Evolutionary conservation across 1,140 invertebrate genomes (phyloP), one percentile per base, ranked within the genome.

Genomic region (Octopus sinensis): DNA sequence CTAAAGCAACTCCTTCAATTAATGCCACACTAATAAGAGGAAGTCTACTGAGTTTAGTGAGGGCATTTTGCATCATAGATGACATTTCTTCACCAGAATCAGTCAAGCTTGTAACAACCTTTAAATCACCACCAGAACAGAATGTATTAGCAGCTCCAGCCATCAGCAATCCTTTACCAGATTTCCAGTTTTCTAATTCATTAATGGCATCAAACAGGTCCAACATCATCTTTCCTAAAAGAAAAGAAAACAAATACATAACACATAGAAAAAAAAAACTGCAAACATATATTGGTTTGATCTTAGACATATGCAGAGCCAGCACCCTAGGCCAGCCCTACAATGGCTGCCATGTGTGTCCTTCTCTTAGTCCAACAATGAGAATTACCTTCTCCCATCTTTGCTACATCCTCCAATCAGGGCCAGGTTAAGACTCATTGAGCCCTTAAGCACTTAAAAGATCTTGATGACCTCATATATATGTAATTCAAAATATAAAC

Each of bases 171-270:
- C 91, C 93, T 90, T 93, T 93, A 7, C 93, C 93, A n/a, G 62
- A 10, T n/a, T 82, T 5, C 89, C 89, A 90, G 6, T 86, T 81
- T 85, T 93, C 91, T 23, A 94, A 86, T 56, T 90, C 86, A 13
- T 81, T 54, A 0, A 93, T 85, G 62, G 89, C 87, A 43, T 92
- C 88, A 13, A 89, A 84, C 5, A 94, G 89, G 23, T 93, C 91
- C 4, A 92, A 90, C 92, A 94, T 93, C 93, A 94, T 94, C 82
- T 89, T 89, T 53, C 93, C 93, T 93, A 83, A 53, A 90, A 90
- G 54, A 78, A 82, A 77, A 83, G 71, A 82, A 75, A 83, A 78
- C n/a, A 54, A 54, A 23, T 53, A 9, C 7, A 76, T 76, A 12
- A n/a, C 5, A 13, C n/a, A 53, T 77, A 79, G 53, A 4, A 76